Conservation (phyloP, 2,797 vertebrate species). For the Sternarchorhynchus goeldii region DNA sequence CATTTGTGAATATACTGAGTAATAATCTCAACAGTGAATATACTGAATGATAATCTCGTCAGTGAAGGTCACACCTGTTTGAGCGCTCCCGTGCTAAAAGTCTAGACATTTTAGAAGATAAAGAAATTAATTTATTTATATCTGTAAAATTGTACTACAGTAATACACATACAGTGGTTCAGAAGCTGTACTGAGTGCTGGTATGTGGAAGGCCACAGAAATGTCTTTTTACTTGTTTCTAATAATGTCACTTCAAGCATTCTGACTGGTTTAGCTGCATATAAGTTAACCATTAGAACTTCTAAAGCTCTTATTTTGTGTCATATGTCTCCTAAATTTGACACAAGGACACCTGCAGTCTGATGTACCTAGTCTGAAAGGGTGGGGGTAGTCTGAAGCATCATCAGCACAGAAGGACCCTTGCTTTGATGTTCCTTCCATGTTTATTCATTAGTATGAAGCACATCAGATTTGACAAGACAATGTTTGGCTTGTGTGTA, state of each 20-base stretch:
- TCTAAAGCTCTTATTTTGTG: neutral
- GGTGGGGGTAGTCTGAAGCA: slow-evolving; percentile 14
- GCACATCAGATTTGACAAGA: neutral
- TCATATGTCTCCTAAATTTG: slow-evolving; percentile 11
- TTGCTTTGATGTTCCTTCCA: slow-evolving; percentile 48
- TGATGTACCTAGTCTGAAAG: slow-evolving; percentile 23
- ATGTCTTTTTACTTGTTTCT: neutral
- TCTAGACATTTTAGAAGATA: neutral
- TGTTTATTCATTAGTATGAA: slow-evolving; percentile 40
- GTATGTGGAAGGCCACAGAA: too few relatives aligned
- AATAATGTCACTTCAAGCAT: neutral
- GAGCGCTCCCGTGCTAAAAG: neutral
- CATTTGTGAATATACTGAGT: too few relatives aligned
- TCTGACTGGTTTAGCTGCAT: neutral
- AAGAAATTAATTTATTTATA: neutral
- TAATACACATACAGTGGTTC: too few relatives aligned
- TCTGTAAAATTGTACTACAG: neutral
- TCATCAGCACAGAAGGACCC: slow-evolving; percentile 30
- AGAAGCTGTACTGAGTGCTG: too few relatives aligned
- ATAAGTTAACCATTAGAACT: neutral
- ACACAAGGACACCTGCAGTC: slow-evolving; percentile 26
- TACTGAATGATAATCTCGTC: neutral
- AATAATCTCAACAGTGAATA: neutral
- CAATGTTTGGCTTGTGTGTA: too few relatives aligned
- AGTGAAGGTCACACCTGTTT: neutral